Evolutionary conservation across 2,113 vertebrate species (phyloP), one percentile per base, ranked within the genome.

Genomic region (Dasyprocta punctata): DNA sequence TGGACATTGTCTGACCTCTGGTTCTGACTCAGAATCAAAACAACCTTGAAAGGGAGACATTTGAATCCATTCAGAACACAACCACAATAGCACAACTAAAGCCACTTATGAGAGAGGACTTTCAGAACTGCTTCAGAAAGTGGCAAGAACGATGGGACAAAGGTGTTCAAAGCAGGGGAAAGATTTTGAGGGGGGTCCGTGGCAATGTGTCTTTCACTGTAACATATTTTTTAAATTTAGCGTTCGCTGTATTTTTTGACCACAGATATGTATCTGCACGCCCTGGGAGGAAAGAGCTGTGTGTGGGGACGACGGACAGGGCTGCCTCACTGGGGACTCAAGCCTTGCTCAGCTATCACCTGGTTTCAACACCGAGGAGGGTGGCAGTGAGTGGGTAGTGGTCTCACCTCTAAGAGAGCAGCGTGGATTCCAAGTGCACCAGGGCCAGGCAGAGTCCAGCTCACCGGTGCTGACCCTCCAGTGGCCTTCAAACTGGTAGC

Each of bases 301-400:
- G 30, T 49, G 44, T 33, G 11, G 9, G 13, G 58, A 19, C 20
- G 58, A 24, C 19, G 60, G 28, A 49, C 80, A 49, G 47, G 17
- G 13, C 16, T 1, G 2, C 28, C 44, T 65, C 20, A 7, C 20
- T 0, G 67, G 44, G 47, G 26, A 19, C 5, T 52, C n/a, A 20
- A 19, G 52, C 47, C 17, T 30, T 44, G 44, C 20, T 81, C 52
- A 19, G 20, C n/a, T n/a, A 26, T 52, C 52, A n/a, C 6, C 12
- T 89, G 30, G 19, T 36, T 28, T 88, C 38, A 49, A 82, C 1
- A 3, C 7, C 8, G 75, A 80, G 24, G 17, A 1, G 2, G 1
- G 30, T 75, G 71, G 38, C 38, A 5, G 38, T 44, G 38, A 52
- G 44, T 0, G 0, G 10, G 13, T 1, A 0, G 33, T 36, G 24